Evolutionary conservation across 2,113 vertebrate genomes (phyloP).

Genomic region (Zingel zingel): DNA sequence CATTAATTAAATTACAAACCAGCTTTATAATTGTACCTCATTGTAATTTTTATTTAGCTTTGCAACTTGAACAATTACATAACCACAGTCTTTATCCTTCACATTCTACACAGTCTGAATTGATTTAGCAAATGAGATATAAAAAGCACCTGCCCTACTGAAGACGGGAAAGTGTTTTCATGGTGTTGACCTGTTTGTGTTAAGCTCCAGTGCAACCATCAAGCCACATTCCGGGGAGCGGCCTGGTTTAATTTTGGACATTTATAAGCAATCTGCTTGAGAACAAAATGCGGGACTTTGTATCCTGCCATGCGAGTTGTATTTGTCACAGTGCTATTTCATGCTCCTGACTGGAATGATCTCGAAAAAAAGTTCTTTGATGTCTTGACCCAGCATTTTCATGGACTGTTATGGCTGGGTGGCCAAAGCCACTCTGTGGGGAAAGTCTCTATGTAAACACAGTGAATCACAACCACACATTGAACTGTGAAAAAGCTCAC

Average conservation of each 20-base stretch:
- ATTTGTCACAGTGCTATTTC: conserved; percentile 80
- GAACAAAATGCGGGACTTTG: conserved; percentile 63
- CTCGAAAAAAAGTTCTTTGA: conserved; percentile 67
- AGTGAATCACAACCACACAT: conserved; percentile 67
- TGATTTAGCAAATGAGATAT: no score
- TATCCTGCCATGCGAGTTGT: conserved; percentile 71
- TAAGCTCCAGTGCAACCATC: conserved; percentile 44
- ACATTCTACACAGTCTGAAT: no score
- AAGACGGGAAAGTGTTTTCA: neutral
- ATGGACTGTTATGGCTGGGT: conserved; percentile 60
- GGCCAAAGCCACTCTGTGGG: conserved; percentile 58
- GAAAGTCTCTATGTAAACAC: conserved; percentile 64
- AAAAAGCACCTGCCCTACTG: conserved; percentile 17
- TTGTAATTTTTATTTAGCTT: no score
- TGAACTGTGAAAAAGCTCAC: conserved; percentile 19
- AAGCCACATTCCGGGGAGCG: conserved; percentile 65
- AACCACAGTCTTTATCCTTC: no score
- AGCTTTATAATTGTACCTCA: no score
- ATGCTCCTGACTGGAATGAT: conserved; percentile 76
- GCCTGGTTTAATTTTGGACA: conserved; percentile 71
- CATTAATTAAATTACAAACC: no score
- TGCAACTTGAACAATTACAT: no score
- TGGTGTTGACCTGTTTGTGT: conserved; percentile 63
- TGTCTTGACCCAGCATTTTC: conserved; percentile 63
- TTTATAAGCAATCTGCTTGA: conserved; percentile 69